Evolutionary conservation across 1,140 invertebrate genomes (phyloP), one percentile per base, ranked within the genome.

Genomic region (Mactra quadrangularis): DNA sequence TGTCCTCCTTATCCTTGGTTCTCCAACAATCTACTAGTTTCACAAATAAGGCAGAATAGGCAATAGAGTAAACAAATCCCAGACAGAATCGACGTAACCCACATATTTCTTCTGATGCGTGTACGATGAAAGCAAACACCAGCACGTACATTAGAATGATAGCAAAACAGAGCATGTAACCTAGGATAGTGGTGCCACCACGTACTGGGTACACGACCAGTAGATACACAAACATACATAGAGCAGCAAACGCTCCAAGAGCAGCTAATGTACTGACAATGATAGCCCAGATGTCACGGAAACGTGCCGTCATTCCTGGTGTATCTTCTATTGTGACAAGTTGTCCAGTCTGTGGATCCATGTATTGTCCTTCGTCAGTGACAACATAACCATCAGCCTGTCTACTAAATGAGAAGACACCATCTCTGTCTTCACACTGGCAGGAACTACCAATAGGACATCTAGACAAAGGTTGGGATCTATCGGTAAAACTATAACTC

Each of bases 41-140:
- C 0, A 94, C 91, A 55, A 95, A 89, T 82, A 94, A 90, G 1
- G 92, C 92, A 22, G 92, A 89, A 75, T 94, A 94, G 11, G 92
- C 89, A 29, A 94, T 87, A 15, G 93, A 89, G 84, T 94, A 95
- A 3, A 92, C 90, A 35, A 95, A 38, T 91, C 93, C 81, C 91
- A 91, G 50, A 33, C 75, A 81, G 76, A 94, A 93, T 60, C 93
- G 84, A 22, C 94, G 88, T 6, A 94, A 86, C 33, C 89, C 92
- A 84, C 94, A 94, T 15, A 92, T 87, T 25, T 90, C 90, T 2
- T 87, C 29, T n/a, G 84, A 93, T 1, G 94, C 92, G 53, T 93
- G 91, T 9, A 94, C 86, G 22, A 95, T 90, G 86, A 94, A 94
- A 7, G 93, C 91, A 76, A 94, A 93, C 71, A 94, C 94, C 31